Evolutionary conservation across 2,797 vertebrate species (phyloP), one percentile per base, ranked within the genome.

Genomic region (Botia kubotai): DNA sequence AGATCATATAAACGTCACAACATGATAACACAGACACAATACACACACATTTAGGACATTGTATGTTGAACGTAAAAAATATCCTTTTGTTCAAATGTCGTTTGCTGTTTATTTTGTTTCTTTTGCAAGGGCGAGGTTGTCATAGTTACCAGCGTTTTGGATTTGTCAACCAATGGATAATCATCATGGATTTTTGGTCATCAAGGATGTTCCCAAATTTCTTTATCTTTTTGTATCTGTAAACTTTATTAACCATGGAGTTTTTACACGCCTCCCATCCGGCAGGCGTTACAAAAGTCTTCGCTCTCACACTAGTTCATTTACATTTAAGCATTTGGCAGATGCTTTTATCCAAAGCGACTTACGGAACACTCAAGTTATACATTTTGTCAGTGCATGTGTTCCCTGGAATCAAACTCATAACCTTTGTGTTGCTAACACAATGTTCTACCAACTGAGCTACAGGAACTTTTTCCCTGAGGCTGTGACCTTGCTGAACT

Each of bases 81-180:
- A 11, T 48, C 17, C 4, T 63, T 82, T 65, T 58, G 29, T 19
- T 69, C 23, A 36, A 62, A 62, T 57, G 62, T 39, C 29, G 62
- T 69, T 77, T 67, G 19, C 12, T 46, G 48, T 72, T 57, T 39
- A 62, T 69, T 77, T 46, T 36, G 36, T 79, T 60, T 21, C 17
- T 14, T 69, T 69, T 62, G 23, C 6, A 48, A 70, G 66, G 50
- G 36, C 5, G 48, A 62, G 58, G 67, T n/a, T 71, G 67, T 21
- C 26, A 52, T 71, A 52, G 77, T 62, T 62, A 52, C 39, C 16
- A 57, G 52, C 16, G 29, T 79, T 79, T 58, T 57, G 53, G 16
- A 11, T 48, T 70, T 48, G 8, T 57, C 33, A 57, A 29, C 33
- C 52, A 68, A 66, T 71, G 43, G n/a, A 78, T 43, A 71, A 23